Conservation (phyloP, 2,113 vertebrate species). For the Pungitius pungitius region DNA sequence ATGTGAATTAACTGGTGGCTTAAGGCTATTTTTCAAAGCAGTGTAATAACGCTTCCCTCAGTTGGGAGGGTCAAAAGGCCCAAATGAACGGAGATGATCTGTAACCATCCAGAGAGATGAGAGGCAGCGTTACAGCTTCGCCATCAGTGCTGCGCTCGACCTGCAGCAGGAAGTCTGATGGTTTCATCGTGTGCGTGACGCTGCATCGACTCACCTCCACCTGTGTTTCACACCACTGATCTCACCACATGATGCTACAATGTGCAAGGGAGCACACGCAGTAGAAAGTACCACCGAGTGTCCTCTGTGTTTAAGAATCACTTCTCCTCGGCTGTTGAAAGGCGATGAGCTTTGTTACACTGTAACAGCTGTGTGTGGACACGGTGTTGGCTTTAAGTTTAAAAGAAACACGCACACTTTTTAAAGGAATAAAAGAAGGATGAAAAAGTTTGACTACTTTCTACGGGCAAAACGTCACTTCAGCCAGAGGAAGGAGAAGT, state of each 20-base stretch:
- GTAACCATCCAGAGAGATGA: conserved; percentile 14
- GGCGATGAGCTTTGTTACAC: too few species aligned
- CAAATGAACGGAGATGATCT: not conserved
- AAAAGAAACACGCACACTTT: too few species aligned
- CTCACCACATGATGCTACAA: conserved; percentile 45
- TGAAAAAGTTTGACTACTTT: too few species aligned
- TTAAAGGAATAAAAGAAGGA: too few species aligned
- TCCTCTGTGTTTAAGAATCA: conserved; percentile 6
- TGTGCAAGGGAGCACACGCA: not conserved
- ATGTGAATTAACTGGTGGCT: conserved; percentile 19
- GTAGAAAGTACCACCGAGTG: not conserved
- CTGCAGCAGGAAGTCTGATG: conserved; percentile 33
- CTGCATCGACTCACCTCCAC: conserved; percentile 13
- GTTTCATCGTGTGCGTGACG: conserved; percentile 44
- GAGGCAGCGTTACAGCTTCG: conserved; percentile 1
- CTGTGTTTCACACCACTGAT: conserved; percentile 15
- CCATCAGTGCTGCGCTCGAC: not conserved
- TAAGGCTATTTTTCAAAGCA: conserved; percentile 7
- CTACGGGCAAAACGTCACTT: too few species aligned
- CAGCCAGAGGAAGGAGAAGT: too few species aligned
- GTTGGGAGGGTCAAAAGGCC: not conserved
- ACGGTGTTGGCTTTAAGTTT: too few species aligned
- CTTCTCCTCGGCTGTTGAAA: too few species aligned
- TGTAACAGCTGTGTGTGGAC: too few species aligned
- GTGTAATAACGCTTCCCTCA: not conserved